These are phyloP conservation scores for Papilio dardanus DNA, from an alignment of 1,140 invertebrate genomes.

Conservation along the genomic window DNA sequence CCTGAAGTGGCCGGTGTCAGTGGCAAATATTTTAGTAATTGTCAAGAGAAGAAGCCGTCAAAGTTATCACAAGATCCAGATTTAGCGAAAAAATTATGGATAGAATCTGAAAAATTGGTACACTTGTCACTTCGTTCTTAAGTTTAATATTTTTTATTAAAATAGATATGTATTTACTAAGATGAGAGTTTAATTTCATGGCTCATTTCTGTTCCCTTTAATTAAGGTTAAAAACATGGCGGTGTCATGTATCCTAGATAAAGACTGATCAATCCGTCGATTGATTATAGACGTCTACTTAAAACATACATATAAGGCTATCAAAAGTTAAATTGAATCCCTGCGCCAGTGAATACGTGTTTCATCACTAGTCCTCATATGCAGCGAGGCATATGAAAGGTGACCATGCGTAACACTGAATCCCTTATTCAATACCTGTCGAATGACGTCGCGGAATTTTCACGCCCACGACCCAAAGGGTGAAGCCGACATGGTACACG, in stretches of 20 bases:
- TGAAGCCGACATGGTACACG: slow-evolving; percentile 23
- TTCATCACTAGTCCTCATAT: slow-evolving; percentile 14
- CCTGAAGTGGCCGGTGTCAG: slow-evolving; percentile 81
- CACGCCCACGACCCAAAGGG: slow-evolving; percentile 32
- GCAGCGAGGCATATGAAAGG: slow-evolving; percentile 26
- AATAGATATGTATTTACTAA: background rate
- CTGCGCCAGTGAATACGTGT: background rate
- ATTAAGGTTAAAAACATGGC: background rate
- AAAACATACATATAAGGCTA: background rate
- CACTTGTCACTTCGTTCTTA: background rate
- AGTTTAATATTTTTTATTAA: background rate
- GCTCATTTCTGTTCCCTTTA: background rate
- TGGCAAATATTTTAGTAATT: slow-evolving; percentile 85
- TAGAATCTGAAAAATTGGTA: slow-evolving; percentile 75
- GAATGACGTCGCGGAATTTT: slow-evolving; percentile 38
- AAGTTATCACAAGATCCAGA: slow-evolving; percentile 68
- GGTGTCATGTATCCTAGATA: background rate
- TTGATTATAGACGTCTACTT: background rate
- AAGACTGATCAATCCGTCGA: background rate
- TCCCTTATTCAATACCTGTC: slow-evolving; percentile 38
- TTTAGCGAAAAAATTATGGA: slow-evolving; percentile 74
- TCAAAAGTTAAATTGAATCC: background rate
- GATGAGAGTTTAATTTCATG: background rate
- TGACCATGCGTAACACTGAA: slow-evolving; percentile 26
- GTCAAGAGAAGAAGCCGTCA: slow-evolving; percentile 69